Conservation (phyloP, 2,797 vertebrate species). For the Steatocranus sp. region DNA sequence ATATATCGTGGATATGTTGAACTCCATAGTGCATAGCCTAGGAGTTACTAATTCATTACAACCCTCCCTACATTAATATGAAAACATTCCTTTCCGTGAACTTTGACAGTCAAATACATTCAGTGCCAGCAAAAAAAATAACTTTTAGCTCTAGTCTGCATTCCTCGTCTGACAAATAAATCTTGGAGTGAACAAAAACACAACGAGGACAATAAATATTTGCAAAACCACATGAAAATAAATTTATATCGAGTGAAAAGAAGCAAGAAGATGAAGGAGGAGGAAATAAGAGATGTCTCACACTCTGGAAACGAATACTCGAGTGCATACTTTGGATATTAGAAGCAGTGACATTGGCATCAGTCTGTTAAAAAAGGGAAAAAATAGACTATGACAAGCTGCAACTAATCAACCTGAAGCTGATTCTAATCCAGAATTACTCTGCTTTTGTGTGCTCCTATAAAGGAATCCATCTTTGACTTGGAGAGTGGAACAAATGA, state of each 20-base stretch:
- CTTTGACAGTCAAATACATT: neutral
- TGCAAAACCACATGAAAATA: neutral
- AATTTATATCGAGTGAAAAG: neutral
- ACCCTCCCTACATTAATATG: neutral
- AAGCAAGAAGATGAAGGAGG: neutral
- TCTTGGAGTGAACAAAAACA: neutral
- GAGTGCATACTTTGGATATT: neutral
- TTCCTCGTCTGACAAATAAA: neutral
- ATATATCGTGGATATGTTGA: neutral
- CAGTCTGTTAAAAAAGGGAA: neutral
- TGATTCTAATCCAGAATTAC: neutral
- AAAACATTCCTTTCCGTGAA: neutral
- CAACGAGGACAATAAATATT: neutral
- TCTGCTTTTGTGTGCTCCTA: accelerated
- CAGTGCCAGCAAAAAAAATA: neutral
- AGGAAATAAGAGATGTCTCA: neutral
- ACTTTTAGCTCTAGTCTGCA: neutral
- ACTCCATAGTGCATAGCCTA: neutral
- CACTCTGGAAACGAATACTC: neutral
- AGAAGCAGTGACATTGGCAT: neutral
- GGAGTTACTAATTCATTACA: neutral
- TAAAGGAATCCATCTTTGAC: neutral
- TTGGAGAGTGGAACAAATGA: neutral
- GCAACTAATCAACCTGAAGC: neutral
- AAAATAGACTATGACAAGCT: neutral